These are phyloP conservation scores for Agrochola lychnidis DNA, from an alignment of 2,888 invertebrate genomes.

Conservation along the genomic window DNA sequence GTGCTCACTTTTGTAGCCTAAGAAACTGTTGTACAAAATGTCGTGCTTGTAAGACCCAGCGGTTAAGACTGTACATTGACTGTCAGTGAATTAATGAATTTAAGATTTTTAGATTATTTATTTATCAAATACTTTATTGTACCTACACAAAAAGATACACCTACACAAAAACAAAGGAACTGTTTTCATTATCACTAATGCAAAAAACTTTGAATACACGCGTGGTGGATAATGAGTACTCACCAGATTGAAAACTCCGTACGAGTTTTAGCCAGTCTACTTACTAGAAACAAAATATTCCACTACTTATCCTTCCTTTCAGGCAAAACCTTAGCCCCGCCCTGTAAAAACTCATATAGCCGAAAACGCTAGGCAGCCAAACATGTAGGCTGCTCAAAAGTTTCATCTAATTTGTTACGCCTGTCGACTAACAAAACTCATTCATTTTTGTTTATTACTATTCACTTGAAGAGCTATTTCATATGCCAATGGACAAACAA, in stretches of 20 bases:
- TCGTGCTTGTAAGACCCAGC: too few relatives aligned
- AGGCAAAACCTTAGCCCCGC: background rate
- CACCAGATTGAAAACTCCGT: background rate
- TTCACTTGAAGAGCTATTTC: background rate
- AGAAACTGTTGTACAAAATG: too few relatives aligned
- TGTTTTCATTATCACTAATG: background rate
- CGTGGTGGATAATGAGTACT: background rate
- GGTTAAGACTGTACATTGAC: too few relatives aligned
- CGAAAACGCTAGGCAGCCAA: constrained; percentile 9
- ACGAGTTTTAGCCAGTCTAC: background rate
- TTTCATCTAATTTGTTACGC: constrained; percentile 36
- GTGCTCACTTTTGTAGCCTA: too few relatives aligned
- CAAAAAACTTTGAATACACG: background rate
- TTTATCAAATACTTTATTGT: too few relatives aligned
- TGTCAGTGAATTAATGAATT: too few relatives aligned
- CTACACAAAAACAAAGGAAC: too few relatives aligned
- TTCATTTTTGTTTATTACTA: constrained; percentile 28
- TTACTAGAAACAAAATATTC: background rate
- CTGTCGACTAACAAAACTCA: constrained; percentile 22
- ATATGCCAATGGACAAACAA: background rate
- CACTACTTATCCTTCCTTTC: background rate
- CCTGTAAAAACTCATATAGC: constrained; percentile 19
- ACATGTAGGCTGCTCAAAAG: constrained; percentile 30
- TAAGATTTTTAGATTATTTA: too few relatives aligned
- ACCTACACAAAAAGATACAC: too few relatives aligned